Evolutionary conservation across 1,140 invertebrate species (phyloP).

Genomic region (Drosophila ananassae): DNA sequence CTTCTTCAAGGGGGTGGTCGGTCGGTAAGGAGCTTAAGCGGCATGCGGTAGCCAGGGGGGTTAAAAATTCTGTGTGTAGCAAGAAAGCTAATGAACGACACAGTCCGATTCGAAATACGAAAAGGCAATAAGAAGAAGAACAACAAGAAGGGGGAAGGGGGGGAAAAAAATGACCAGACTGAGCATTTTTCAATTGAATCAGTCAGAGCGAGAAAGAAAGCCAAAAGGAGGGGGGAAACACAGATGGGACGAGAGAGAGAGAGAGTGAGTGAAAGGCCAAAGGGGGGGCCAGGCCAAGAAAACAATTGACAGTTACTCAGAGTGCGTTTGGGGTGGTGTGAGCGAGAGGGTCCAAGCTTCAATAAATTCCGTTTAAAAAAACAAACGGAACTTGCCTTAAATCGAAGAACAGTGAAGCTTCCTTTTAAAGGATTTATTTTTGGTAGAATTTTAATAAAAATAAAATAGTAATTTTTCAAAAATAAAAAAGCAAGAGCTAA

Average conservation of each 20-base stretch:
- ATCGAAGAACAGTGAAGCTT: slow-evolving; percentile 34
- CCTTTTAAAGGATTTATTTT: too few relatives aligned
- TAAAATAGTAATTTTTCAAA: too few relatives aligned
- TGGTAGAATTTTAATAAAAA: too few relatives aligned
- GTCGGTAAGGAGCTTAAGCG: not conserved
- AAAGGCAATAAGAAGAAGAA: slow-evolving; percentile 10
- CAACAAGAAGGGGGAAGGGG: too few relatives aligned
- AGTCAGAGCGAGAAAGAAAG: slow-evolving; percentile 14
- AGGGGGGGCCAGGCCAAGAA: slow-evolving; percentile 32
- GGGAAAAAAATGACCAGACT: slow-evolving; percentile 22
- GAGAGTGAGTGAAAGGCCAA: slow-evolving; percentile 17
- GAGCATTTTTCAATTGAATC: slow-evolving; percentile 59
- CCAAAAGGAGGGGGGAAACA: not conserved
- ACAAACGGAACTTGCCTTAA: slow-evolving; percentile 39
- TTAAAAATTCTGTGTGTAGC: slow-evolving; percentile 38
- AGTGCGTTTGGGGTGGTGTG: slow-evolving; percentile 12
- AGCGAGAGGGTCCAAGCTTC: slow-evolving; percentile 15
- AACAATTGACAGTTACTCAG: slow-evolving; percentile 49
- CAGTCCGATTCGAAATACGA: slow-evolving; percentile 12
- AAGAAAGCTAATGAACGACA: slow-evolving; percentile 59
- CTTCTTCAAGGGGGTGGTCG: not conserved
- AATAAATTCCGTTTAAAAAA: slow-evolving; percentile 42
- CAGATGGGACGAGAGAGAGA: not conserved
- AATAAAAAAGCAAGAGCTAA: too few relatives aligned
- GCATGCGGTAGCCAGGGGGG: slow-evolving; percentile 6